phyloP scores from a whole-genome alignment of 2,888 invertebrate genomes.

The Trachelus stipa region DNA sequence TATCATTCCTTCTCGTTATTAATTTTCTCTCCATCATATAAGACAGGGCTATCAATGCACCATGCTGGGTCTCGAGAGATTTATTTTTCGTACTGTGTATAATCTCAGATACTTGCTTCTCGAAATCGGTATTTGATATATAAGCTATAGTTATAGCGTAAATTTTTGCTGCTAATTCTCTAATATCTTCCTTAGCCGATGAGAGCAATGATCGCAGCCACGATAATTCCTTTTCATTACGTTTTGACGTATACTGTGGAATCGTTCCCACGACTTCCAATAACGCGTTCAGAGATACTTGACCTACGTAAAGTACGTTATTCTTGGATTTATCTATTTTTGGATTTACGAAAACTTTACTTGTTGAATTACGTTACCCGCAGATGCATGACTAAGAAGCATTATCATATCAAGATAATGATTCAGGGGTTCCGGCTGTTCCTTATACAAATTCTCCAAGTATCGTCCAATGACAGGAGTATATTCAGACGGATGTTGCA shows the following conservation, averaged over 20 bases:
- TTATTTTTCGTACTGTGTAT: conserved; percentile 70
- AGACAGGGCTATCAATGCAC: conserved; percentile 79
- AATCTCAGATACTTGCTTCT: conserved; percentile 70
- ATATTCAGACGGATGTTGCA: conserved; percentile 74
- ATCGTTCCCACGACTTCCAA: conserved; percentile 87
- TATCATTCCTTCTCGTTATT: conserved; percentile 65
- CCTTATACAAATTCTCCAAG: conserved; percentile 70
- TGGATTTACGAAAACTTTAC: conserved; percentile 14
- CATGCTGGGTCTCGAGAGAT: conserved; percentile 81
- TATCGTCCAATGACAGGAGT: conserved; percentile 77
- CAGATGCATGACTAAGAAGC: conserved; percentile 74
- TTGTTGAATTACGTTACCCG: conserved; percentile 68
- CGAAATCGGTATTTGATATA: conserved; percentile 70
- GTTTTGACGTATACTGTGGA: conserved; percentile 75
- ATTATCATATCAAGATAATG: conserved; percentile 78
- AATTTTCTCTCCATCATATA: conserved; percentile 79
- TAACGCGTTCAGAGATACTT: conserved; percentile 79
- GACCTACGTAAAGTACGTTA: conserved; percentile 63
- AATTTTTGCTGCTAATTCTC: conserved; percentile 79
- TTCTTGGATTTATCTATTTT: background rate
- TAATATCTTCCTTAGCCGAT: conserved; percentile 81
- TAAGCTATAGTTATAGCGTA: conserved; percentile 79
- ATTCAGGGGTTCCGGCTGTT: conserved; percentile 72
- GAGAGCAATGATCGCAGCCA: conserved; percentile 76
- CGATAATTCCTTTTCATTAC: conserved; percentile 73